Evolutionary conservation across 2,113 vertebrate genomes (phyloP).

Genomic region (rabbit (Oryctolagus cuniculus)): mOryCun1.1 NC_091433.1:142915501-142916000

Average conservation of each 20-base stretch:
- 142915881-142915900: slow-evolving; percentile 21
- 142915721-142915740: slow-evolving; percentile 77
- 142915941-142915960: too few relatives aligned
- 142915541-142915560: slow-evolving; percentile 50
- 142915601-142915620: slow-evolving; percentile 76
- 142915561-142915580: slow-evolving; percentile 57
- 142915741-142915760: slow-evolving; percentile 64
- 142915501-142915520: slow-evolving; percentile 34
- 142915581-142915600: slow-evolving; percentile 37
- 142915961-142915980: too few relatives aligned
- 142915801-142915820: background rate
- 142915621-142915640: slow-evolving; percentile 82
- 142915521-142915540: slow-evolving; percentile 24
- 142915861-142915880: background rate
- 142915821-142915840: background rate
- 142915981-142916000: too few relatives aligned
- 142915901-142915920: too few relatives aligned
- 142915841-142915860: background rate
- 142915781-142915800: slow-evolving; percentile 43
- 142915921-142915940: too few relatives aligned
- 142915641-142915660: slow-evolving; percentile 68
- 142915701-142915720: slow-evolving; percentile 80
- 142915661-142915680: background rate
- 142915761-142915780: slow-evolving; percentile 74
- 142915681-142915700: slow-evolving; percentile 80